Evolutionary conservation across 2,113 vertebrate genomes (phyloP).

Genomic region (Mellivora capensis): DNA sequence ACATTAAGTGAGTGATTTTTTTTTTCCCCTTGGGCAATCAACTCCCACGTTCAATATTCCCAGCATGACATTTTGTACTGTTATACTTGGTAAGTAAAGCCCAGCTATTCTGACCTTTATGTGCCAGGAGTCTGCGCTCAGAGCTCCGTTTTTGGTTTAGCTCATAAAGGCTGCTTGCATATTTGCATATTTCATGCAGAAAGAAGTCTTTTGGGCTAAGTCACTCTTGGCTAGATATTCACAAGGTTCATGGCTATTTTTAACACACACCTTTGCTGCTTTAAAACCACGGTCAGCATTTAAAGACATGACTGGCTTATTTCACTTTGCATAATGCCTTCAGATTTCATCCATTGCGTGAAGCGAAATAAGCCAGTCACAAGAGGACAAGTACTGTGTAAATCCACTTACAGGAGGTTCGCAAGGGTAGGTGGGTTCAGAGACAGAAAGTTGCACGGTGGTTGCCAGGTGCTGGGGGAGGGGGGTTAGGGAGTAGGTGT

Average conservation of each 20-base stretch:
- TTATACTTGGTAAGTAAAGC: neutral
- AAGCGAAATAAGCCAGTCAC: neutral
- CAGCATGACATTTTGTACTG: neutral
- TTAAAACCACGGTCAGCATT: neutral
- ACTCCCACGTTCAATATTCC: neutral
- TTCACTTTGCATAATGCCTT: neutral
- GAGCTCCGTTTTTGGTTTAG: neutral
- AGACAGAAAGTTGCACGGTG: neutral
- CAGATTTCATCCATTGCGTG: neutral
- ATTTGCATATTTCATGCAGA: neutral
- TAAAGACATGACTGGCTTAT: neutral
- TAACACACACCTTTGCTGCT: neutral
- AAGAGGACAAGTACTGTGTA: neutral
- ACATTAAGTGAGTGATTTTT: neutral
- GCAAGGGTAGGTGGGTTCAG: too few species aligned
- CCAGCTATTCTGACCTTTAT: neutral
- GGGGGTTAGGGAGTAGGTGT: neutral
- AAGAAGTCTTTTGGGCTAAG: neutral
- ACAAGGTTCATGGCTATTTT: neutral
- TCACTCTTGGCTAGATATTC: neutral
- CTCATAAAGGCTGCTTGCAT: neutral
- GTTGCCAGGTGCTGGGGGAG: neutral
- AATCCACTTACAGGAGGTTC: fast-evolving
- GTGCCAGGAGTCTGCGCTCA: neutral
- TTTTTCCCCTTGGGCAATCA: neutral